phyloP scores from a whole-genome alignment of 2,888 invertebrate species.

The Diaphora mendica region DNA sequence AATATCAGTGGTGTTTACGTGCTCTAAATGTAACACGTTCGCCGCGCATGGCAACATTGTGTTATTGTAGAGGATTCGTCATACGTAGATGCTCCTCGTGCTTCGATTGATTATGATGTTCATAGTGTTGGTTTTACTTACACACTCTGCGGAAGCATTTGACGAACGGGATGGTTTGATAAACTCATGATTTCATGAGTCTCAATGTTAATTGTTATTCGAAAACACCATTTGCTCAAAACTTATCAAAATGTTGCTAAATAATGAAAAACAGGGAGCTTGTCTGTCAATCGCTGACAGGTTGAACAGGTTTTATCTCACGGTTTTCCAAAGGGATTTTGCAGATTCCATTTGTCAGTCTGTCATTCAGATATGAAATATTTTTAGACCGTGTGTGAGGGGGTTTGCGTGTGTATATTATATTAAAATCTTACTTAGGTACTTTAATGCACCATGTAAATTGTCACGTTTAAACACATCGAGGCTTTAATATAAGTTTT shows the following conservation, averaged over 20 bases:
- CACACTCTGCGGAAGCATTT: slow-evolving; percentile 1
- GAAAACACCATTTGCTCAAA: neutral
- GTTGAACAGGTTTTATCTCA: slow-evolving; percentile 50
- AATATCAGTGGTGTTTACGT: slow-evolving; percentile 61
- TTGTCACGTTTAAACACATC: neutral
- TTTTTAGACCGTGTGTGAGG: slow-evolving; percentile 17
- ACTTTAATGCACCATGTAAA: neutral
- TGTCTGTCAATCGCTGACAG: slow-evolving; percentile 43
- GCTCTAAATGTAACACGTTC: slow-evolving; percentile 28
- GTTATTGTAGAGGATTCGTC: slow-evolving; percentile 38
- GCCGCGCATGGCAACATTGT: slow-evolving; percentile 20
- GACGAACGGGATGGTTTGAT: slow-evolving; percentile 4
- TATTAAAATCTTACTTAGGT: neutral
- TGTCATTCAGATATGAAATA: slow-evolving; percentile 44
- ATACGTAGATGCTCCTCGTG: slow-evolving; percentile 38
- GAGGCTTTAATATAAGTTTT: neutral
- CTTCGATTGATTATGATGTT: slow-evolving; percentile 57
- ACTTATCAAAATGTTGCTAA: slow-evolving; percentile 23
- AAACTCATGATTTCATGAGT: neutral
- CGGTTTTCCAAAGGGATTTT: slow-evolving; percentile 44
- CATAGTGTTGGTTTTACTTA: slow-evolving; percentile 35
- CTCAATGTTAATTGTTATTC: neutral
- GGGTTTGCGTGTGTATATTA: neutral
- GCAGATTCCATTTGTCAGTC: slow-evolving; percentile 61
- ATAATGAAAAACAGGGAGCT: slow-evolving; percentile 28